Evolutionary conservation across 2,888 invertebrate species (phyloP).

Genomic region (Cerastis rubricosa): DNA sequence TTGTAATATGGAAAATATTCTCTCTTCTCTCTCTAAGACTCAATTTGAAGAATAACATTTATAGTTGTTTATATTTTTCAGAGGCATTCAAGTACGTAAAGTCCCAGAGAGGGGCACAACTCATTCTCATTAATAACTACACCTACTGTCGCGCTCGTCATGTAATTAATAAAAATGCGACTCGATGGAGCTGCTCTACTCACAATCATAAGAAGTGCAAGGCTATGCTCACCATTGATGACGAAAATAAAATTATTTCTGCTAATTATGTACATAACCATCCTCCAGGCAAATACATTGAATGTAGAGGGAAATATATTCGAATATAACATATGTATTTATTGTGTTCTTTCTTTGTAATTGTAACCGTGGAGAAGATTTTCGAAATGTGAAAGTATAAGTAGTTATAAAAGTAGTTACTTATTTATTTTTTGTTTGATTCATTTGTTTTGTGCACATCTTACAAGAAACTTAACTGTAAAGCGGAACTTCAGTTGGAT

Average conservation of each 20-base stretch:
- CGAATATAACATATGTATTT: conserved; percentile 25
- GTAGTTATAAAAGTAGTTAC: no score
- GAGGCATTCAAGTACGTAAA: not conserved
- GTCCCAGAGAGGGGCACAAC: conserved; percentile 7
- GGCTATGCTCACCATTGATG: not conserved
- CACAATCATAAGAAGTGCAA: conserved; percentile 11
- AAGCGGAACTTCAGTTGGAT: conserved; percentile 18
- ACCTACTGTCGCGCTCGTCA: conserved; percentile 8
- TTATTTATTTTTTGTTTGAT: no score
- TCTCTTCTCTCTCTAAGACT: no score
- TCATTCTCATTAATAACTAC: conserved; percentile 15
- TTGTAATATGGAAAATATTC: not conserved
- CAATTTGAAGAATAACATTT: not conserved
- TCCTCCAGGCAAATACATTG: conserved; percentile 22
- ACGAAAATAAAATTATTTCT: conserved; percentile 6
- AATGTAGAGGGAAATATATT: conserved; percentile 24
- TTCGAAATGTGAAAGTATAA: no score
- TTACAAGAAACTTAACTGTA: conserved; percentile 29
- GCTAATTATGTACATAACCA: conserved; percentile 44
- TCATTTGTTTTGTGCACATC: conserved; percentile 27
- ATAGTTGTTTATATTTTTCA: conserved; percentile 17
- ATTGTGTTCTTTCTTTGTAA: not conserved
- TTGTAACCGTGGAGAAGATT: not conserved
- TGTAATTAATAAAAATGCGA: not conserved
- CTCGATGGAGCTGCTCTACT: conserved; percentile 29